Conservation (phyloP, 2,888 invertebrate genomes). For the Erpobdella octoculata region DNA sequence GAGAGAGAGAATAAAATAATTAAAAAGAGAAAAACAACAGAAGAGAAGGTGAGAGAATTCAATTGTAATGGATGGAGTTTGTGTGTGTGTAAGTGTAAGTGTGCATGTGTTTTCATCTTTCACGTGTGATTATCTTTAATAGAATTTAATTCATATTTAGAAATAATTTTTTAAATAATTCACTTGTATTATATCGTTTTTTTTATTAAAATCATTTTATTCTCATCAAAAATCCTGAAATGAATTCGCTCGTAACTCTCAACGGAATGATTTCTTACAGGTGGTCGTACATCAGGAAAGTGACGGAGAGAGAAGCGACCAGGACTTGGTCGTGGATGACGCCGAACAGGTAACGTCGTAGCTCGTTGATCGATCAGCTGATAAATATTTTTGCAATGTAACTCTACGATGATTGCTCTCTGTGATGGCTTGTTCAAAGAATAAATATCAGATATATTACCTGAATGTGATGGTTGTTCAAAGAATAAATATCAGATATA, state of each 20-base stretch:
- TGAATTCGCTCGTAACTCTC: too few species aligned
- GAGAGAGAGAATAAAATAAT: too few species aligned
- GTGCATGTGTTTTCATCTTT: not conserved
- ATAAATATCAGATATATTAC: not conserved
- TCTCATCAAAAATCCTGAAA: too few species aligned
- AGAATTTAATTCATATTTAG: too few species aligned
- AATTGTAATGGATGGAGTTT: not conserved
- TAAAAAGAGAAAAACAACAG: conserved; percentile 33
- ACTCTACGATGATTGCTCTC: not conserved
- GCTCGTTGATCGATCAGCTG: too few species aligned
- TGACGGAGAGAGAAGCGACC: conserved; percentile 87
- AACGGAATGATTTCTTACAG: too few species aligned
- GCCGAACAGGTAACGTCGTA: conserved; percentile 79
- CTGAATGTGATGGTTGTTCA: not conserved
- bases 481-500: not conserved
- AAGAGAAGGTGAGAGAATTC: conserved; percentile 30
- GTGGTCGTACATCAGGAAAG: conserved; percentile 64
- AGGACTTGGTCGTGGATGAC: conserved; percentile 85
- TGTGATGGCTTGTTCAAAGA: not conserved
- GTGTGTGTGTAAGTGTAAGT: not conserved
- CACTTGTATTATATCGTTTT: too few species aligned
- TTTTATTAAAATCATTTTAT: too few species aligned
- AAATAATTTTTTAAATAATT: too few species aligned
- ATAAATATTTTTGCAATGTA: too few species aligned
- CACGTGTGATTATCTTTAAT: too few species aligned